Evolutionary conservation across 2,888 invertebrate genomes (phyloP), one percentile per base, ranked within the genome.

Genomic region (Pseudeuparius sepicola): DNA sequence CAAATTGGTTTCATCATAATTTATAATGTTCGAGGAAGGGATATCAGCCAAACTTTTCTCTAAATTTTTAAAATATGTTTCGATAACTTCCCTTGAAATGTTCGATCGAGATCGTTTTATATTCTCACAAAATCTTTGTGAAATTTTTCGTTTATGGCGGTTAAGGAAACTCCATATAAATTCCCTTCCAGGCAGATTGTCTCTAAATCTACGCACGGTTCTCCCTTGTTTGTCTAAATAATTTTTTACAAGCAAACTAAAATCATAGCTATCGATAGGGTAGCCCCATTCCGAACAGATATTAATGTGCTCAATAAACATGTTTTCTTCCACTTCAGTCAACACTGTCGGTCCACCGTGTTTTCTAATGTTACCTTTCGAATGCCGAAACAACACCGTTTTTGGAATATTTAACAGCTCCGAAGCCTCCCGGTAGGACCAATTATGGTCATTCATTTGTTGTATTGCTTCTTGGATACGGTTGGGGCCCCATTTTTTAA

Each of bases 131-230:
- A 20, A 20, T n/a, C 20, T 20, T n/a, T 20, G 20, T 7, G 20
- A 20, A 20, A 20, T 20, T 20, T 20, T 20, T 7, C 20, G 7
- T 20, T 20, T 20, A 20, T 20, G 20, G 7, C n/a, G 7, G 7
- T 7, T 20, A 7, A 20, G 20, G n/a, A 20, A 20, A n/a, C 20
- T 20, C n/a, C 7, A 20, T 7, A 20, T n/a, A 20, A 20, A 20
- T 20, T 20, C 20, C n/a, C 20, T 20, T 20, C 20, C 20, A 20
- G 20, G 20, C 20, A n/a, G n/a, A n/a, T 20, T 20, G n/a, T 20
- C n/a, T 20, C n/a, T 20, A 20, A 20, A 20, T n/a, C 20, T 7
- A n/a, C 7, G 7, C 7, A 20, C 20, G n/a, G 7, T 20, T 20
- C 20, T 20, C 7, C 20, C 20, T n/a, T 7, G 7, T 20, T 20